Evolutionary conservation across 2,113 vertebrate species (phyloP), one percentile per base, ranked within the genome.

Genomic region (Pteronura brasiliensis): DNA sequence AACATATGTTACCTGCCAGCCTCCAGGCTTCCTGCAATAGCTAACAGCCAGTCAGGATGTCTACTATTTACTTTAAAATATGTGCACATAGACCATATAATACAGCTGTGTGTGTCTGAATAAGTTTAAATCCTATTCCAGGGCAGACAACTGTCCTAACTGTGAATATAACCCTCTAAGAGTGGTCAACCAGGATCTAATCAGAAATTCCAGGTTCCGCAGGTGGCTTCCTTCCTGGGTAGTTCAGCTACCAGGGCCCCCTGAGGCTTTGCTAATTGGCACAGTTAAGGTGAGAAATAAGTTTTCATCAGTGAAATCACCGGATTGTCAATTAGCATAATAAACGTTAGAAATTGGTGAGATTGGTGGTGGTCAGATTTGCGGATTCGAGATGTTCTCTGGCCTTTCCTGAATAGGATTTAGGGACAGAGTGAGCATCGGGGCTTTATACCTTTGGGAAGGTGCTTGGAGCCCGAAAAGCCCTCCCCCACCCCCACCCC

Each of bases 21-120:
- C 49, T 6, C 57, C 77, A 5, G 47, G 65, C 55, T 88, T 84
- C 95, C 89, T 34, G 80, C n/a, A 93, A 85, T 42, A 97, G 87
- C 49, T 69, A 92, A 89, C 76, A 27, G 83, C 71, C n/a, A 20
- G 61, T 63, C 36, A 89, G 42, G 72, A 69, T 52, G 92, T 61
- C 88, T 76, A 72, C 77, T 44, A 81, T 93, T 96, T 69, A 83
- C 91, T 91, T 89, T 80, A 95, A 90, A 95, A 96, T 57, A 69
- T 80, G n/a, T 39, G 65, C 55, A 20, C 59, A 95, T 20, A 93
- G 88, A 92, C 61, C 81, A 81, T 72, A 23, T 29, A 84, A 76
- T 47, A 47, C 12, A 94, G 91, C 88, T 55, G 74, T 59, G 49
- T 59, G 44, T 57, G 93, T 83, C 93, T 86, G 77, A 57, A 91